Conservation (phyloP, 2,888 invertebrate genomes). For the Bruchidius siliquastri region DNA sequence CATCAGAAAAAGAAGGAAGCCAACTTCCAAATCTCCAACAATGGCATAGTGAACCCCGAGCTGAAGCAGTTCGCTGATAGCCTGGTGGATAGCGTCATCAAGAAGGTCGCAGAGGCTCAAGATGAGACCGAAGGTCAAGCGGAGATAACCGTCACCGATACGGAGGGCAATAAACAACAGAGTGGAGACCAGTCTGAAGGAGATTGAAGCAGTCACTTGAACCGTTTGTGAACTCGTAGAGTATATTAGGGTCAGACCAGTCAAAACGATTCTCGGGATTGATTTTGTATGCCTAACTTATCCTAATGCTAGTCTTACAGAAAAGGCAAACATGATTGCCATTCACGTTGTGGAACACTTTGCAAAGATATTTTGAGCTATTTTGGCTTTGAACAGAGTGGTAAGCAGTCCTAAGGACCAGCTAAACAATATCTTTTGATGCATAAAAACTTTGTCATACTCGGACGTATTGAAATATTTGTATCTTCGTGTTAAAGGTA, state of each 20-base stretch:
- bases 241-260: too few relatives aligned
- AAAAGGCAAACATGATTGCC: neutral
- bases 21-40: slow-evolving; percentile 12
- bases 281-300: too few relatives aligned
- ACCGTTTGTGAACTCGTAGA: neutral
- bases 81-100: slow-evolving; percentile 46
- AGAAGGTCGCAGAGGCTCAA: slow-evolving; percentile 40
- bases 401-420: neutral
- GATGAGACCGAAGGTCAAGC: slow-evolving; percentile 26
- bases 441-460: neutral
- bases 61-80: slow-evolving; percentile 44
- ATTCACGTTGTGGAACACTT: neutral
- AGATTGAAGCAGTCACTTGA: neutral
- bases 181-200: slow-evolving; percentile 19
- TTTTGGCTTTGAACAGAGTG: neutral
- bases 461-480: neutral
- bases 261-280: too few relatives aligned
- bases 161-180: neutral
- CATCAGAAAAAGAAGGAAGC: slow-evolving; percentile 36
- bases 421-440: neutral
- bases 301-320: too few relatives aligned
- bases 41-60: slow-evolving; percentile 29
- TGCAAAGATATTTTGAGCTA: neutral
- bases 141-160: slow-evolving; percentile 34
- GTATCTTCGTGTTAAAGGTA: too few relatives aligned